Conservation (phyloP, 2,888 invertebrate genomes). For the Spicauda simplicius region DNA sequence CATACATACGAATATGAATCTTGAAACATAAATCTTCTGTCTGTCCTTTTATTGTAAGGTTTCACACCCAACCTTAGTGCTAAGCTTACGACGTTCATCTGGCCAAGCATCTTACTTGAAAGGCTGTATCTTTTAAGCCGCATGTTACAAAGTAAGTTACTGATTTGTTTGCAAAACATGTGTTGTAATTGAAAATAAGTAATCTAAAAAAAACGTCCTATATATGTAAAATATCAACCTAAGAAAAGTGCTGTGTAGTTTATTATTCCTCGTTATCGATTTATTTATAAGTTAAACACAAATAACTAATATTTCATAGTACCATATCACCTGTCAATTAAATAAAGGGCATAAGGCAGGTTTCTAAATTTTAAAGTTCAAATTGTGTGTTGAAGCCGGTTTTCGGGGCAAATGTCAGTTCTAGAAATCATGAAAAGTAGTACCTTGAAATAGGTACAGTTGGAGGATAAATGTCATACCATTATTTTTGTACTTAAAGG, state of each 20-base stretch:
- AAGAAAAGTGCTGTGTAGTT: neutral
- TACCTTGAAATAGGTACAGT: neutral
- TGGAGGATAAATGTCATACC: neutral
- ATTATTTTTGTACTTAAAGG: neutral
- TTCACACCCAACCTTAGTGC: too few species aligned
- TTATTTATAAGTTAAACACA: neutral
- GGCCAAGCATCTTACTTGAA: too few species aligned
- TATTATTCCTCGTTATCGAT: neutral
- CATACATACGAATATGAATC: too few species aligned
- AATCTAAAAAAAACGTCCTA: too few species aligned
- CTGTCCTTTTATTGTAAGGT: too few species aligned
- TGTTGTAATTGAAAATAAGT: too few species aligned
- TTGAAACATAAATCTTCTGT: too few species aligned
- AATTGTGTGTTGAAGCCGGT: slow-evolving; percentile 31
- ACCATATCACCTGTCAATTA: neutral
- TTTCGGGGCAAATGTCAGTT: slow-evolving; percentile 37
- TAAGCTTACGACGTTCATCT: too few species aligned
- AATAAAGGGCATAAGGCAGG: slow-evolving; percentile 27
- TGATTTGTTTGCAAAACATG: too few species aligned
- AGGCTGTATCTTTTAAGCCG: too few species aligned
- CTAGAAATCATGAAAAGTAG: neutral
- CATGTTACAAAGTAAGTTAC: too few species aligned
- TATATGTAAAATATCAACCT: too few species aligned
- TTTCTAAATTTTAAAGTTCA: slow-evolving; percentile 43
- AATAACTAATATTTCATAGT: neutral